Evolutionary conservation across 2,113 vertebrate species (phyloP), one percentile per base, ranked within the genome.

Genomic region (Perca schrenkii): DNA sequence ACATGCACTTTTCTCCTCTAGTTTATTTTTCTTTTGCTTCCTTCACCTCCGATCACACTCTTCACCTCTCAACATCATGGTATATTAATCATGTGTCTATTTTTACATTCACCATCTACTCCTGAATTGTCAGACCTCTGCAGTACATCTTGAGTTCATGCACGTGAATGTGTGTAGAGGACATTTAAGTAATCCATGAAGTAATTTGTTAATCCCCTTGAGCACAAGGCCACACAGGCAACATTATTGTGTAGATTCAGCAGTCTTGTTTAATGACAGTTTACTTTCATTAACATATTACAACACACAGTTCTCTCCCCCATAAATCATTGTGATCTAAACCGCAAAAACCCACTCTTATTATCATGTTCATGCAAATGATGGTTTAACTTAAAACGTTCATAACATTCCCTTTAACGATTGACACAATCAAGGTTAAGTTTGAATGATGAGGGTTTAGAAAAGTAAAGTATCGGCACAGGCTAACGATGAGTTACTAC

Each of bases 221-320:
- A 76, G 40, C 46, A 50, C 40, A 61, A 70, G 63, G 82, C 70
- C 65, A 61, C 4, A 28, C 53, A 25, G 14, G 7, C 31, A 54
- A 50, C 34, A 46, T 21, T 8, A 4, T 31, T 7, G 8, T 77
- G 40, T 40, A 50, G 34, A 71, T 64, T 77, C 70, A 76, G 79
- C 74, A 80, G 50, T 50, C 49, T 56, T 34, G 52, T 64, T 43
- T 16, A 61, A 1, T 73, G 34, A 67, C 34, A 49, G 3, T 47
- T 77, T 69, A 54, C 46, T 34, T 57, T 58, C 21, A 71, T 85
- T 80, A 75, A 70, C 63, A 43, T 49, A 71, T 46, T 49, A 60
- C 31, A 34, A 36, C 31, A 82, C n/a, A 14, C 8, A 46, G 49
- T 43, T 40, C 7, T 46, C 21, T 63, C 14, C 14, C 19, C 68